Evolutionary conservation across 2,888 invertebrate genomes (phyloP).

Genomic region (Leucophora obtusa): DNA sequence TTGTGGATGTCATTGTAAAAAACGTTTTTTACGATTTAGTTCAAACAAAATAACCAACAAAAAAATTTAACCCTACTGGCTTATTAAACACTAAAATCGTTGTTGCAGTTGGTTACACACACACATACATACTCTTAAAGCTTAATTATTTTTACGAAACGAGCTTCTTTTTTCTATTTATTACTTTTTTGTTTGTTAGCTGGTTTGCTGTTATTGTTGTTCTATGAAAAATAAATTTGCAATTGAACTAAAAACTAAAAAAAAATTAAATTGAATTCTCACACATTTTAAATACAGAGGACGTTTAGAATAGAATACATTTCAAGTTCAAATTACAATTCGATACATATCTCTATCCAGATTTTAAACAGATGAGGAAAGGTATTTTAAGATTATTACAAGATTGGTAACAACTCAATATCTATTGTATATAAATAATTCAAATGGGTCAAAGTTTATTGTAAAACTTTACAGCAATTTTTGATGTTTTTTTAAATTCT

Average conservation of each 20-base stretch:
- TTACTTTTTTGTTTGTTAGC: slow-evolving; percentile 5
- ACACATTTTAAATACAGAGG: slow-evolving; percentile 19
- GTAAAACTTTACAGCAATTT: too few relatives aligned
- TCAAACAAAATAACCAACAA: background rate
- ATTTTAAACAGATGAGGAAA: too few relatives aligned
- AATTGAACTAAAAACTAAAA: slow-evolving; percentile 27
- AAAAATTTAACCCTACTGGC: slow-evolving; percentile 4
- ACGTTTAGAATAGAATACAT: slow-evolving; percentile 22
- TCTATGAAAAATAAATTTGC: slow-evolving; percentile 33
- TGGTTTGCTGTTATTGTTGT: slow-evolving; percentile 16
- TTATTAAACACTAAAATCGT: slow-evolving; percentile 32
- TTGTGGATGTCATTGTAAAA: background rate
- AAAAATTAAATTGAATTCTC: slow-evolving; percentile 33
- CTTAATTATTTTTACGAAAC: background rate
- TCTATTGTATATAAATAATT: too few relatives aligned
- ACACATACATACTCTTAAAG: slow-evolving; percentile 6
- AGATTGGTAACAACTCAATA: too few relatives aligned
- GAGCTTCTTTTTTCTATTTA: background rate
- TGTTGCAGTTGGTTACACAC: slow-evolving; percentile 36
- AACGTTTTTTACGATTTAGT: background rate
- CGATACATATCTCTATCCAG: background rate
- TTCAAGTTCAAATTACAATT: slow-evolving; percentile 42
- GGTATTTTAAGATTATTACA: too few relatives aligned
- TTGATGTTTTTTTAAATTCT: too few relatives aligned
- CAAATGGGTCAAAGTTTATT: too few relatives aligned